Percentiles rank a stretch among this genome's conserved stretches.
Conservation (phyloP, 1,140 invertebrate species). For the Fopius arisanus region DNA sequence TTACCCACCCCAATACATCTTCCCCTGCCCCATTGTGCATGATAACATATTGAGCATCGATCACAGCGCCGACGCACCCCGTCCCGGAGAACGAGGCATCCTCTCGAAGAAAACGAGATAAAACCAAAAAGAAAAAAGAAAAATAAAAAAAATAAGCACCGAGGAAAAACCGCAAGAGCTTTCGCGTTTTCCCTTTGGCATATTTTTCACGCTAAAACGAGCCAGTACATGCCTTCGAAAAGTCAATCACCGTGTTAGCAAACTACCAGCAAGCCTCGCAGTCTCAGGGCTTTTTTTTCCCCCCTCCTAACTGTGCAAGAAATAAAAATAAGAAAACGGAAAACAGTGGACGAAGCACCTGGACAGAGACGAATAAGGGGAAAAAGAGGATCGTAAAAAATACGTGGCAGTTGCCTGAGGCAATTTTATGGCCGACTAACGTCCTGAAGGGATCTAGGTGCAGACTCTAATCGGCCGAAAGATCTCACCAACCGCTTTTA, state of each 20-base stretch:
- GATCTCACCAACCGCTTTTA: conserved; percentile 15
- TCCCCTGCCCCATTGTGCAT: background rate
- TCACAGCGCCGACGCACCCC: background rate
- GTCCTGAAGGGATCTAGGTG: conserved; percentile 14
- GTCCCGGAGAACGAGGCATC: background rate
- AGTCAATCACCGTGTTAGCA: conserved; percentile 3
- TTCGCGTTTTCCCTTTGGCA: background rate
- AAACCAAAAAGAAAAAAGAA: background rate
- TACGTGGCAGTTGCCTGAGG: conserved; percentile 1
- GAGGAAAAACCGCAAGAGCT: background rate
- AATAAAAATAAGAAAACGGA: background rate
- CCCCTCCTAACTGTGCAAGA: background rate
- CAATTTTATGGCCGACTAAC: conserved; percentile 30
- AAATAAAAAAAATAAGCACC: background rate
- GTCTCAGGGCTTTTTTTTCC: background rate
- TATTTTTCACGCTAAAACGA: background rate
- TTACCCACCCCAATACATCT: background rate
- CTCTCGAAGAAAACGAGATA: background rate
- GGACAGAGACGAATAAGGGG: background rate
- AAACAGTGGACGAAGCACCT: background rate
- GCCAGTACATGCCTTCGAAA: background rate
- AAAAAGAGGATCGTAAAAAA: background rate
- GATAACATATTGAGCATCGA: background rate
- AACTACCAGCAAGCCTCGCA: background rate
- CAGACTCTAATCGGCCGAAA: conserved; percentile 18